Evolutionary conservation across 2,797 vertebrate species (phyloP).

Genomic region (Anguilla megastoma): DNA sequence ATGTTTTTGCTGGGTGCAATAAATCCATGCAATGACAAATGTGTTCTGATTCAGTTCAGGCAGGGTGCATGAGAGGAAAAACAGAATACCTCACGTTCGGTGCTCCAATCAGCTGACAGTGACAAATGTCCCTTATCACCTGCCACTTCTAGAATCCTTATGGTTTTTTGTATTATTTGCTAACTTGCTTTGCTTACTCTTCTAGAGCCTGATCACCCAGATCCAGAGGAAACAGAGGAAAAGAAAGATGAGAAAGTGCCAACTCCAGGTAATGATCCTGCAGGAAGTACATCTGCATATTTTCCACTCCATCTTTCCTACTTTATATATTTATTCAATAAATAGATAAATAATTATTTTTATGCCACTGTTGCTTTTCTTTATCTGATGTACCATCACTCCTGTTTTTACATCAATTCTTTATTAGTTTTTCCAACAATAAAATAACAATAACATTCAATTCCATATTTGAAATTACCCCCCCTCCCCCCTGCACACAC

Average conservation of each 20-base stretch:
- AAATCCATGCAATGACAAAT: slow-evolving; percentile 11
- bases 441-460: too few relatives aligned
- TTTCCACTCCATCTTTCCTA: not conserved
- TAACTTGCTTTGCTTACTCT: not conserved
- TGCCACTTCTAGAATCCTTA: not conserved
- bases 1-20: not conserved
- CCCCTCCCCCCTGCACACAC: too few relatives aligned
- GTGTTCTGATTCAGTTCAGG: not conserved
- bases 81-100: not conserved
- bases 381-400: not conserved
- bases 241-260: slow-evolving; percentile 22
- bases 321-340: not conserved
- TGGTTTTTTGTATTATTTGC: not conserved
- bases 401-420: too few relatives aligned
- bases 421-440: too few relatives aligned
- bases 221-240: not conserved
- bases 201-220: slow-evolving; percentile 11
- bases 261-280: slow-evolving; percentile 13
- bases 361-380: not conserved
- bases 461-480: too few relatives aligned
- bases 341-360: not conserved
- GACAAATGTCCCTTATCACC: slow-evolving; percentile 6
- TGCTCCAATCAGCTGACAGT: not conserved
- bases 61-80: not conserved
- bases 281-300: not conserved